Conservation (phyloP, 2,113 vertebrate genomes). For the Cyanoderma ruficeps region DNA sequence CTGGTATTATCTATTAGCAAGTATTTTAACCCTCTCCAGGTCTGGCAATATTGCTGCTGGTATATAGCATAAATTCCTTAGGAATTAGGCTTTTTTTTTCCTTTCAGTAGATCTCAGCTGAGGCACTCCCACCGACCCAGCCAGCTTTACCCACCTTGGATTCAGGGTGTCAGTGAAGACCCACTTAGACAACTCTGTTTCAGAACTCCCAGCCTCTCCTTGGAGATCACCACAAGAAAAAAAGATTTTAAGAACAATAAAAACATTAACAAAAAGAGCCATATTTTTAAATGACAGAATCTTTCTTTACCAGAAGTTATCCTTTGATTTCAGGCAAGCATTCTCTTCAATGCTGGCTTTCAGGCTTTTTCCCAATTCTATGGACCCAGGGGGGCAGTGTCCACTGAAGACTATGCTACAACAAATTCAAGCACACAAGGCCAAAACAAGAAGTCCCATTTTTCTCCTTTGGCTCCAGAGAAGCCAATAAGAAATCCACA, state of each 20-base stretch:
- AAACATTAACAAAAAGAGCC: fast-evolving
- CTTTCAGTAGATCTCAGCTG: background rate
- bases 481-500: background rate
- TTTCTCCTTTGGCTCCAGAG: background rate
- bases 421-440: background rate
- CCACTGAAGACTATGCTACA: background rate
- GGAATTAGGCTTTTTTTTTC: background rate
- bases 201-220: background rate
- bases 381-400: background rate
- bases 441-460: background rate
- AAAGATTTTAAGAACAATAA: background rate
- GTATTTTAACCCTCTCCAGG: background rate
- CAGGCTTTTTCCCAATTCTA: background rate
- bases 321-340: background rate
- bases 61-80: background rate
- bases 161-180: background rate
- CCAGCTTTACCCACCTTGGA: background rate
- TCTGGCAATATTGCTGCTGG: background rate
- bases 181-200: background rate
- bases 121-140: background rate
- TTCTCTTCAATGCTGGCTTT: background rate
- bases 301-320: background rate
- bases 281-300: background rate
- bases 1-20: background rate
- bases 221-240: background rate